These are phyloP conservation scores for Xanthia icteritia DNA, from an alignment of 2,888 invertebrate species.

Conservation along the genomic window DNA sequence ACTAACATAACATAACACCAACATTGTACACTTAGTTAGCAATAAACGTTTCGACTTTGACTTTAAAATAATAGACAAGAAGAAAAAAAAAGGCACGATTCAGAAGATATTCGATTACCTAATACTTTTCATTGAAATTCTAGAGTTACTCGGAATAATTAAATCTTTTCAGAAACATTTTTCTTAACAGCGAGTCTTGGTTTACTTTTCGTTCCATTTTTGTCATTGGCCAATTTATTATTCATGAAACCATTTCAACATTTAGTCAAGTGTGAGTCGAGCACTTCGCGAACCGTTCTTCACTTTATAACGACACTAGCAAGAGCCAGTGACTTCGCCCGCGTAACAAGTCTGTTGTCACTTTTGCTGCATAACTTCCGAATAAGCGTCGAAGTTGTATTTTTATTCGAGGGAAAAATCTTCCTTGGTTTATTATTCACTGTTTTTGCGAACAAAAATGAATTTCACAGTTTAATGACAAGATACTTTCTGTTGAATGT, in stretches of 20 bases:
- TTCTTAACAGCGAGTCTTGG: slow-evolving; percentile 37
- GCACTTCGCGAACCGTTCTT: slow-evolving; percentile 30
- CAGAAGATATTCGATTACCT: slow-evolving; percentile 22
- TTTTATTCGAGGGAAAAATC: slow-evolving; percentile 7
- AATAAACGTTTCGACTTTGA: too few species aligned
- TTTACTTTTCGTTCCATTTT: slow-evolving; percentile 50
- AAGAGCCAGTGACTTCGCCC: slow-evolving; percentile 13
- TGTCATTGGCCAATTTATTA: slow-evolving; percentile 59
- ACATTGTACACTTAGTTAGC: too few species aligned
- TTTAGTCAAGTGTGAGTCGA: slow-evolving; percentile 46
- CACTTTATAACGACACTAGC: slow-evolving; percentile 39
- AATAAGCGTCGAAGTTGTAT: slow-evolving; percentile 11
- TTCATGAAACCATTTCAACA: slow-evolving; percentile 58
- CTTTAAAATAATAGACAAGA: not conserved
- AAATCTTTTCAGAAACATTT: slow-evolving; percentile 44
- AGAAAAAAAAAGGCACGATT: slow-evolving; percentile 2
- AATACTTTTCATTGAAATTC: slow-evolving; percentile 36
- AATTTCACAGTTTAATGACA: not conserved
- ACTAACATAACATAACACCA: too few species aligned
- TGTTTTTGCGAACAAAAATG: not conserved
- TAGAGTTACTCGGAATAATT: slow-evolving; percentile 42
- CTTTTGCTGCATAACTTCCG: slow-evolving; percentile 20
- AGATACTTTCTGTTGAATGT: not conserved
- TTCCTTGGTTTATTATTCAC: not conserved
- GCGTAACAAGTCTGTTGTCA: slow-evolving; percentile 25